Base-by-base conservation (phyloP, 1,140 invertebrate species). In the Anadara kagoshimensis region DNA sequence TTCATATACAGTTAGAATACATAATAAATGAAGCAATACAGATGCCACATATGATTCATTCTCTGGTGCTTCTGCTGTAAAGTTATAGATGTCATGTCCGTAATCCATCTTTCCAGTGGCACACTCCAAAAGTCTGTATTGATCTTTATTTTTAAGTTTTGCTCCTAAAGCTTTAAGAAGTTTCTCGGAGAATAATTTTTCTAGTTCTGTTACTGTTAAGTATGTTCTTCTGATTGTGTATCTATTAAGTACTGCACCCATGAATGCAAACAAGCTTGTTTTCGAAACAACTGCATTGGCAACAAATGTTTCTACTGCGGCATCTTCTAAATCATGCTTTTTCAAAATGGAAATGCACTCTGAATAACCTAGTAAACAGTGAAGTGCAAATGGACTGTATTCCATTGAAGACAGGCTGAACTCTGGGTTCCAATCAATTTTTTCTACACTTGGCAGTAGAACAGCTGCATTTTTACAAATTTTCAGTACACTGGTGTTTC, bases 21-120 rank as follows among this genome's bases (percentile, higher is more conserved):
- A 65, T 16, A 69, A 65, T 22, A 75, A 22, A 44, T 75, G 73
- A 22, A 68, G 7, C 29, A 69, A 41, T 16, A 75, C 29, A n/a
- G 73, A 75, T n/a, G 61, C 54, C 0, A 69, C 51, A 43, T 75
- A 54, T 44, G 56, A 53, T n/a, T 53, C 51, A 45, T 54, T 20
- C 7, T 22, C 20, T 26, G 41, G 36, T 43, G 66, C 18, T 51
- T 69, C 65, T 12, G 43, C 43, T 12, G 24, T 57, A 0, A 69
- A n/a, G 43, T 24, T 10, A 20, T 69, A 69, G 1, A 69, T 4
- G 47, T 51, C 20, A 54, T 69, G 67, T 18, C 14, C 43, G 41
- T 69, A 69, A 29, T 75, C 73, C 18, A 10, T 20, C 10, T 44
- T 29, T 18, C 45, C 20, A 43, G 12, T 53, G 45, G 53, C 18